These are phyloP conservation scores for Rattus norvegicus DNA, from an alignment of 2,113 vertebrate genomes.

Conservation along the genomic window DNA sequence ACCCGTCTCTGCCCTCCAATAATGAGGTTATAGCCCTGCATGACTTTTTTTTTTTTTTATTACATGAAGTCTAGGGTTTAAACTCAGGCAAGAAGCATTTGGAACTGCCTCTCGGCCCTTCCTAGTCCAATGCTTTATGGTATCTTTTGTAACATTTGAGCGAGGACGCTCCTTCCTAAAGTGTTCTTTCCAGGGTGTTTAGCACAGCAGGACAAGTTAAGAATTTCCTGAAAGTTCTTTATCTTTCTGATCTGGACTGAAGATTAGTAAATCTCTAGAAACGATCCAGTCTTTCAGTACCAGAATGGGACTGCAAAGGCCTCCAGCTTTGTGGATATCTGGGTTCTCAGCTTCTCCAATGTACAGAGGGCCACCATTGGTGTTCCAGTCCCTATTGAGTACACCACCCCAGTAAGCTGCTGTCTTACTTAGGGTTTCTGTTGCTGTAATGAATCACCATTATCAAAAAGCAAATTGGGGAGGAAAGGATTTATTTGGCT, in stretches of 20 bases:
- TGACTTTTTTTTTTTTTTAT: neutral
- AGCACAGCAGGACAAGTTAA: constrained; percentile 9
- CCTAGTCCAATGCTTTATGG: neutral
- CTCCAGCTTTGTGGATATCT: neutral
- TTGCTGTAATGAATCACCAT: neutral
- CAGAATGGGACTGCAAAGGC: neutral
- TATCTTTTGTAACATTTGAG: constrained; percentile 54
- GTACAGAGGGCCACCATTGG: neutral
- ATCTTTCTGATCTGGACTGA: neutral
- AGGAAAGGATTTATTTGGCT: neutral
- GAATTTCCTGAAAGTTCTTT: constrained; percentile 30
- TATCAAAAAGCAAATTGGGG: neutral
- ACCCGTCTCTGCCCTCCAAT: neutral
- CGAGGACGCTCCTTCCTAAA: constrained; percentile 46
- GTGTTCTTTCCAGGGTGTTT: constrained; percentile 5
- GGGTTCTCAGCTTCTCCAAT: neutral
- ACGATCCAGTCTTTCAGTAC: neutral
- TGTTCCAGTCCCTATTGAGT: neutral
- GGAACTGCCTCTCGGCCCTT: neutral
- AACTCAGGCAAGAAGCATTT: neutral
- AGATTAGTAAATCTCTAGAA: constrained; percentile 2
- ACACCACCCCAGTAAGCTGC: neutral
- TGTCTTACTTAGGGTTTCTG: neutral
- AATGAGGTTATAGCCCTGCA: neutral
- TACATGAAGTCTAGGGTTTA: neutral